These are phyloP conservation scores for Antrozous pallidus DNA, from an alignment of 2,797 vertebrate species.

Conservation along the genomic window DNA sequence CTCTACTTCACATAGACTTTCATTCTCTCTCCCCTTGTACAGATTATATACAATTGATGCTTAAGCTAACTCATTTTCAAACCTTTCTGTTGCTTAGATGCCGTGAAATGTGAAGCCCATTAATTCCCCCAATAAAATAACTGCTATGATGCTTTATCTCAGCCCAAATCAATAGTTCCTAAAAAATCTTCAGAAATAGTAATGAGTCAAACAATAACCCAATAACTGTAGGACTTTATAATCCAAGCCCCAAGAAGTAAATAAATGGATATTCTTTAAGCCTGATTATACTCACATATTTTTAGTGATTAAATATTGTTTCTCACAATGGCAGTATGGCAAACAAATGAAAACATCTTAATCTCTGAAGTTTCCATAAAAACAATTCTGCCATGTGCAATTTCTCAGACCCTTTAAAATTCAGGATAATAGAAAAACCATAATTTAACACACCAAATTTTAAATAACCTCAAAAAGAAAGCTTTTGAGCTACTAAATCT, in stretches of 20 bases:
- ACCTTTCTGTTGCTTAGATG: neutral
- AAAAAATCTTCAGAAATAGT: neutral
- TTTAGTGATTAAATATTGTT: neutral
- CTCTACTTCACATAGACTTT: neutral
- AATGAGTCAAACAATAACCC: neutral
- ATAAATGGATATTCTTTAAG: neutral
- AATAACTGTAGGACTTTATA: neutral
- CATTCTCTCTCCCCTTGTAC: neutral
- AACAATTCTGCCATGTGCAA: neutral
- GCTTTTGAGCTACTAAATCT: neutral
- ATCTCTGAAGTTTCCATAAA: neutral
- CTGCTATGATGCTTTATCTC: neutral
- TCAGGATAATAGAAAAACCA: neutral
- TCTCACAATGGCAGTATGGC: neutral
- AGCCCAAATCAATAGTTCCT: neutral
- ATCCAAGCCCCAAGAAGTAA: neutral
- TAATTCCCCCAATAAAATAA: slow-evolving; percentile 24
- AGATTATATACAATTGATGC: neutral
- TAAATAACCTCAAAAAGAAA: neutral
- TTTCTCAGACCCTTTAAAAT: neutral
- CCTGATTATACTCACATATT: slow-evolving; percentile 5
- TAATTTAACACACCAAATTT: slow-evolving; percentile 13
- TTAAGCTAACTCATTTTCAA: neutral
- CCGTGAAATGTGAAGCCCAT: neutral
- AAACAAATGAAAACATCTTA: slow-evolving; percentile 12